Percentiles rank a stretch among this genome's conserved stretches.
Evolutionary conservation across 2,888 invertebrate species (phyloP).

Genomic region (Aphodius sticticus): DNA sequence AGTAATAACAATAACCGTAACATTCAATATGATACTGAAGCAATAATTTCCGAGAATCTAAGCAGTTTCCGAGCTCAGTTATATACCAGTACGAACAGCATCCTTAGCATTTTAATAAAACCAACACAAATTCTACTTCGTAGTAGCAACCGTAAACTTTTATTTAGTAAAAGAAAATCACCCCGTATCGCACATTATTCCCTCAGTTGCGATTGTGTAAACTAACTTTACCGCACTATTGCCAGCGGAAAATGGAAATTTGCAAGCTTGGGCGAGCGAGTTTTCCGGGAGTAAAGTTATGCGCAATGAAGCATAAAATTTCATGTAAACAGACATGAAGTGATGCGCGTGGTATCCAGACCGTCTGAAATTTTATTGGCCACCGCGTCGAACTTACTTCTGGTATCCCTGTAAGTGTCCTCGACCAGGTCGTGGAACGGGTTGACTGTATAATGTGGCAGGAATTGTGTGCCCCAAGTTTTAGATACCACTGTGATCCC

Average conservation of each 20-base stretch:
- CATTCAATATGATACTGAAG: conserved; percentile 6
- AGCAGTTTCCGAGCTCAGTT: neutral
- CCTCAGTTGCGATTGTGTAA: neutral
- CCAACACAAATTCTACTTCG: neutral
- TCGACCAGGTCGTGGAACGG: conserved; percentile 85
- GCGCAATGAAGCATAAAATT: neutral
- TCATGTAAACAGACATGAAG: neutral
- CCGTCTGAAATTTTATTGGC: neutral
- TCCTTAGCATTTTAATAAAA: neutral
- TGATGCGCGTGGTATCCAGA: neutral
- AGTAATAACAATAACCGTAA: conserved; percentile 19
- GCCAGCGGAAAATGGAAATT: neutral
- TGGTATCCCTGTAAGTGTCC: conserved; percentile 83
- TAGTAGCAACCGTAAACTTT: neutral
- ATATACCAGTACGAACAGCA: neutral
- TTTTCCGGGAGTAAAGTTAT: neutral
- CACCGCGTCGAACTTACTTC: conserved; percentile 72
- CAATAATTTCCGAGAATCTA: neutral
- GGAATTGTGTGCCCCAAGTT: conserved; percentile 77
- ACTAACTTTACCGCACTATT: neutral
- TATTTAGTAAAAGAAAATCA: neutral
- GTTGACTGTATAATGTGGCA: conserved; percentile 84
- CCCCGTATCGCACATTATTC: neutral
- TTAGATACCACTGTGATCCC: conserved; percentile 74
- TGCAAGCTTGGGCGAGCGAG: neutral